Evolutionary conservation across 92 coral and sea anemone genomes (phyloP), one percentile per base, ranked within the genome.

Genomic region (Paramuricea clavata): DNA sequence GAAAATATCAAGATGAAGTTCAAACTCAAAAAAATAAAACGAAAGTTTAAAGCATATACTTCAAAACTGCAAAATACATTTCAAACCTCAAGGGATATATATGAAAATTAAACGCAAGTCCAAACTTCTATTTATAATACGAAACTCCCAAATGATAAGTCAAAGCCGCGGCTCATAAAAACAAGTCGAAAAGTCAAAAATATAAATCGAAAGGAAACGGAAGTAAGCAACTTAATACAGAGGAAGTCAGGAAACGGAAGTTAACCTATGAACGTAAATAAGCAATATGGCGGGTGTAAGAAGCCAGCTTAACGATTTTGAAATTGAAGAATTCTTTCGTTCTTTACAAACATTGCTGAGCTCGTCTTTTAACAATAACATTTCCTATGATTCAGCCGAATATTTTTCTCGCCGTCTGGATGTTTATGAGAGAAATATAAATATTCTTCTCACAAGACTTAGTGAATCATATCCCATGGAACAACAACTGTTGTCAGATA

Each of bases 241-340:
- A n/a, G n/a, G n/a, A n/a, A n/a, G n/a, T n/a, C n/a, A n/a, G n/a
- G n/a, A n/a, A n/a, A n/a, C n/a, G n/a, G n/a, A n/a, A n/a, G n/a
- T n/a, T n/a, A n/a, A n/a, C n/a, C n/a, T n/a, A n/a, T 10, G 44
- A 39, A 54, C 62, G 5, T 19, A 65, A 65, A 26, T 7, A 65
- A 60, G 21, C 35, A 49, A 74, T 43, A 74, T 41, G 60, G 60
- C 36, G 39, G 81, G 35, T 28, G 81, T 74, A 6, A 74, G 64
- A 52, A 74, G 34, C 64, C 81, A 43, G 22, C 81, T 74, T 16
- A 74, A 44, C 64, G 81, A 74, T 49, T 41, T n/a, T 27, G 81
- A 74, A 44, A 74, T 74, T 16, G 64, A 74, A 74, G 81, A 74
- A 74, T 74, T 74, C 36, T 44, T 74, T 74, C 81, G 61, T 10